Evolutionary conservation across 2,113 vertebrate species (phyloP), one percentile per base, ranked within the genome.

Genomic region (Galemys pyrenaicus): DNA sequence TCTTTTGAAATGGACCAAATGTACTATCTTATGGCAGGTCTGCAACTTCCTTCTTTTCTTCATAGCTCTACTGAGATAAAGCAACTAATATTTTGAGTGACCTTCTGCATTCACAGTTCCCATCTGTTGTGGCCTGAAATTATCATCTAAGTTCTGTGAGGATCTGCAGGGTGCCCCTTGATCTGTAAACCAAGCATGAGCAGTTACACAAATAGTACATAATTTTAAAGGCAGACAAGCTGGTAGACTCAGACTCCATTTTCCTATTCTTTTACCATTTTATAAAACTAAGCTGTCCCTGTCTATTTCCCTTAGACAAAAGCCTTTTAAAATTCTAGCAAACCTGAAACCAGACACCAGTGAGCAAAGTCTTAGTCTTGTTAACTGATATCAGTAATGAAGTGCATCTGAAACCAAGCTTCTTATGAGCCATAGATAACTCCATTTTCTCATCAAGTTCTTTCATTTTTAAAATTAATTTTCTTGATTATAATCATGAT

Each of bases 81-180:
- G 12, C 79, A 97, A 83, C 64, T 4, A 13, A 39, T 60, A 71
- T 62, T 88, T 95, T 83, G 78, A 54, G 15, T 74, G 81, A 81
- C n/a, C 46, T 26, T 71, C n/a, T 93, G 64, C 28, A 5, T 60
- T 64, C 89, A 58, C 71, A 94, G 7, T 95, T 97, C 51, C 92
- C 86, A 49, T 94, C 77, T 90, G 92, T 46, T 32, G 28, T 54
- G 37, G 64, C 51, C 64, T 96, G 80, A 96, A 96, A 96, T 90
- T 93, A 82, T 91, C 51, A 64, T 90, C 75, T 92, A 92, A 86
- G 26, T 84, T 68, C 75, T 95, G 32, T 44, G 60, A 97, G 64
- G 28, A 95, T 81, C 65, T 97, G 68, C 78, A 97, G 82, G 62
- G 64, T 95, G 16, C 26, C 44, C 41, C 74, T 97, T 96, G 70